Conservation (phyloP, 92 coral and sea anemone genomes). For the Meandrina meandrites region DNA sequence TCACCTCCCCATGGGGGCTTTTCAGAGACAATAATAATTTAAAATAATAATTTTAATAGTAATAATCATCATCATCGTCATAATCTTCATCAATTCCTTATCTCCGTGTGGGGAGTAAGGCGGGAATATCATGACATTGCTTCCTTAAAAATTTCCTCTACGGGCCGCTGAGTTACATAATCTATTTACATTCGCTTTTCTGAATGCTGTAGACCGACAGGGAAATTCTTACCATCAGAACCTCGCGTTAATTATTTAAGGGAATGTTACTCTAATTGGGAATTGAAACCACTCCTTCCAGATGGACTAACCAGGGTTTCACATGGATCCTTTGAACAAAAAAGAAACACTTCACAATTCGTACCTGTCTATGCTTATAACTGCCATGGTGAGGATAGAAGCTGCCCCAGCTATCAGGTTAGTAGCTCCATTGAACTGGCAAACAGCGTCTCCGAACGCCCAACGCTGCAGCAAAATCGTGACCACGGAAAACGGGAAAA, state of each 20-base stretch:
- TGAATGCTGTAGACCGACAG: too few relatives aligned
- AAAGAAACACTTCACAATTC: too few relatives aligned
- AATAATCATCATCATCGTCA: too few relatives aligned
- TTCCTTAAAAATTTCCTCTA: neutral
- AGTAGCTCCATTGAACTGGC: constrained; percentile 90
- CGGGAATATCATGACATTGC: neutral
- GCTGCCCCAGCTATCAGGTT: constrained; percentile 88
- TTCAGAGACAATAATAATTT: too few relatives aligned
- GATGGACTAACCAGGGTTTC: neutral
- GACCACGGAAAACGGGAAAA: constrained; percentile 79
- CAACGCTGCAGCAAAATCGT: constrained; percentile 54
- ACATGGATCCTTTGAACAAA: too few relatives aligned
- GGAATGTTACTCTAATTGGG: neutral
- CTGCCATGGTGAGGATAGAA: constrained; percentile 90
- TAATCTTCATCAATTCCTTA: too few relatives aligned
- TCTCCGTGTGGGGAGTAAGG: too few relatives aligned
- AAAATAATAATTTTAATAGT: too few relatives aligned
- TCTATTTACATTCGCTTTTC: too few relatives aligned
- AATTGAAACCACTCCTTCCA: neutral
- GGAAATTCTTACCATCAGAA: too few relatives aligned
- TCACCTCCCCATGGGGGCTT: too few relatives aligned
- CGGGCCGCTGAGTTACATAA: neutral
- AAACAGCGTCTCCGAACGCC: constrained; percentile 67
- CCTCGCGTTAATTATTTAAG: too few relatives aligned
- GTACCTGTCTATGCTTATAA: constrained; percentile 91